Evolutionary conservation across 2,888 invertebrate genomes (phyloP).

Genomic region (Eristalinus sepulchralis): DNA sequence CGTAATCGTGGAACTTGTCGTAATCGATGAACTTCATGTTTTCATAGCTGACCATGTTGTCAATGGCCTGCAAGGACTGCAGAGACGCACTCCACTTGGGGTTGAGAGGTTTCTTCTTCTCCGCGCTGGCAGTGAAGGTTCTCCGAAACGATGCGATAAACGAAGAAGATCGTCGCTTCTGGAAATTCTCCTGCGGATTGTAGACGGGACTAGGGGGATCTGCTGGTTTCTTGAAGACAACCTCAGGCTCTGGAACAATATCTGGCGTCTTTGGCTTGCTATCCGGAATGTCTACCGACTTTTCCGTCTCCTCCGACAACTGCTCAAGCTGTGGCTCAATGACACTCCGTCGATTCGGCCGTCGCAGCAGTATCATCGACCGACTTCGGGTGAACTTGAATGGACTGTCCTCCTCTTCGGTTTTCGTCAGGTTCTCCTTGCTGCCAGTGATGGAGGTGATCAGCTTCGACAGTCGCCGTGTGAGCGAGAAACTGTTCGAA

Average conservation of each 20-base stretch:
- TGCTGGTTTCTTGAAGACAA: conserved; percentile 69
- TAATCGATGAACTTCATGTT: conserved; percentile 83
- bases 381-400: conserved; percentile 79
- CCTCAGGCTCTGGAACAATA: conserved; percentile 40
- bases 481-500: conserved; percentile 79
- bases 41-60: conserved; percentile 83
- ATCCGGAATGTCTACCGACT: conserved; percentile 76
- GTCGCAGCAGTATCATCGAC: conserved; percentile 79
- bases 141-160: conserved; percentile 78
- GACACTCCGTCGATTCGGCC: conserved; percentile 79
- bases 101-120: conserved; percentile 79
- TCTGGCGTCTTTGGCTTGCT: conserved; percentile 61
- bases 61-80: conserved; percentile 82
- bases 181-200: conserved; percentile 77
- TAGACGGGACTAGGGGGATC: conserved; percentile 21
- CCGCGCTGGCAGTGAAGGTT: conserved; percentile 75
- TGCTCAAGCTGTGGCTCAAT: conserved; percentile 80
- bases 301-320: conserved; percentile 79
- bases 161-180: conserved; percentile 77
- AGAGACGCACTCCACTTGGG: conserved; percentile 82
- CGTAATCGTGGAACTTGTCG: conserved; percentile 82
- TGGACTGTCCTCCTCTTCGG: conserved; percentile 72
- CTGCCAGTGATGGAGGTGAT: conserved; percentile 79
- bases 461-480: conserved; percentile 78
- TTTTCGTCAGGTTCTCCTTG: conserved; percentile 78